Evolutionary conservation across 1,140 invertebrate species (phyloP), one percentile per base, ranked within the genome.

Genomic region (Medauroidea extradentata): DNA sequence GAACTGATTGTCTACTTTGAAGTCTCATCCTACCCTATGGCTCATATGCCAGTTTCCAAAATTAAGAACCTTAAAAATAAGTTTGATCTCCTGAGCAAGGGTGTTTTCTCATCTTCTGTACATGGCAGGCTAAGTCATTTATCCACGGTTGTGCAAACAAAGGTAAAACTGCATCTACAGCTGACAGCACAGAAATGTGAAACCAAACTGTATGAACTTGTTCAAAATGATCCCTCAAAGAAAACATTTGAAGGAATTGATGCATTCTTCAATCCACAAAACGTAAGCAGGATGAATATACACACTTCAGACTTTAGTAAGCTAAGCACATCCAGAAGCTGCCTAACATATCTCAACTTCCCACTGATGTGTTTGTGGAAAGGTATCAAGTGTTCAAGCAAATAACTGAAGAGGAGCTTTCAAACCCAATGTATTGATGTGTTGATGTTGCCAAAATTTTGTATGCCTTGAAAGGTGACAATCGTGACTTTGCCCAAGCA

Each of bases 401-500:
- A 27, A 53, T 19, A 21, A 34, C 23, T 19, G 23, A 29, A 14
- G 21, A 21, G 34, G 24, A 24, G 34, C 23, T 53, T 21, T 24
- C 13, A 27, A 53, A 53, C 21, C 44, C 44, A 46, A 13, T 5
- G 9, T 5, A 21, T 14, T 14, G 23, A 53, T 11, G 8, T 27
- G 34, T 53, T 21, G 34, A 53, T 39, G n/a, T 53, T 21, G 14
- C 19, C 24, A 29, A 53, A 27, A 53, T 34, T 29, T 19, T 53
- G 13, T 34, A 14, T 34, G 7, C 24, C 24, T 19, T 53, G 34
- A 24, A 53, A 39, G 34, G 24, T 53, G 52, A 53, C 19, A 14
- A 41, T 34, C 11, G 21, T 29, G 34, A 53, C 9, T 53, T 53
- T 53, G 24, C 52, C 34, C 18, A 46, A 5, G 44, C 44, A 21